phyloP scores from a whole-genome alignment of 2,113 vertebrate genomes.

The Centrocercus urophasianus region DNA sequence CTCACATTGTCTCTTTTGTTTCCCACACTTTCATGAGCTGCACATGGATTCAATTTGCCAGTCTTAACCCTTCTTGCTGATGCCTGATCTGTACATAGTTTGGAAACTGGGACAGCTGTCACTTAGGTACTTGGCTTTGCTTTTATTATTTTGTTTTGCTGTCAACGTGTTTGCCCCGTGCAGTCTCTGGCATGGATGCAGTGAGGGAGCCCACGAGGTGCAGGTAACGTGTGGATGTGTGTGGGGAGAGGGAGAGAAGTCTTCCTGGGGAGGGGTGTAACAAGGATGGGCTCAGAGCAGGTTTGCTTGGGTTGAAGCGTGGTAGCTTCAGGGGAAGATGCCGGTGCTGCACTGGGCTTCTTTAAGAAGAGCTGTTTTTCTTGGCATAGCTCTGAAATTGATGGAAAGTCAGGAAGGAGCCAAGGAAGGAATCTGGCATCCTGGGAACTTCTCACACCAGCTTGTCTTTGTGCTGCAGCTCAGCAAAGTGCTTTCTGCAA shows the following conservation, averaged over 20 bases:
- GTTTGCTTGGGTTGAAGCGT: background rate
- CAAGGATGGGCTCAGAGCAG: background rate
- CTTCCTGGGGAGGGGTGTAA: background rate
- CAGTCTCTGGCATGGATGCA: background rate
- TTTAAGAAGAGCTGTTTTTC: slow-evolving; percentile 16
- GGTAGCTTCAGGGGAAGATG: background rate
- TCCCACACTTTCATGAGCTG: slow-evolving; percentile 50
- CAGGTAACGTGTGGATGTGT: background rate
- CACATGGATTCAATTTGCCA: slow-evolving; percentile 37
- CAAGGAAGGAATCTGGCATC: slow-evolving; percentile 25
- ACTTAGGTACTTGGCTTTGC: background rate
- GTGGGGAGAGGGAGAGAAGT: background rate
- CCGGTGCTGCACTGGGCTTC: background rate
- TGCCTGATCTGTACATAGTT: background rate
- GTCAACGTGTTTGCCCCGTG: background rate
- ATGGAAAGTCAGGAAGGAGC: slow-evolving; percentile 41
- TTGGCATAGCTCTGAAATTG: slow-evolving; percentile 17
- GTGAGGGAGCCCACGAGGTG: background rate
- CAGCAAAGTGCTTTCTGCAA: slow-evolving; percentile 20
- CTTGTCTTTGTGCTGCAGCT: slow-evolving; percentile 10
- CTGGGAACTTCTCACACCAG: slow-evolving; percentile 18
- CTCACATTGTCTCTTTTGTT: slow-evolving; percentile 67
- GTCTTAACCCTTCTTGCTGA: slow-evolving; percentile 33
- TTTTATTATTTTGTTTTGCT: background rate
- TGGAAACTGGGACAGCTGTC: slow-evolving; percentile 13